A percentile compares a stretch with the other conserved stretches of the same genome.
Evolutionary conservation across 2,113 vertebrate genomes (phyloP).

Genomic region (Passer montanus): DNA sequence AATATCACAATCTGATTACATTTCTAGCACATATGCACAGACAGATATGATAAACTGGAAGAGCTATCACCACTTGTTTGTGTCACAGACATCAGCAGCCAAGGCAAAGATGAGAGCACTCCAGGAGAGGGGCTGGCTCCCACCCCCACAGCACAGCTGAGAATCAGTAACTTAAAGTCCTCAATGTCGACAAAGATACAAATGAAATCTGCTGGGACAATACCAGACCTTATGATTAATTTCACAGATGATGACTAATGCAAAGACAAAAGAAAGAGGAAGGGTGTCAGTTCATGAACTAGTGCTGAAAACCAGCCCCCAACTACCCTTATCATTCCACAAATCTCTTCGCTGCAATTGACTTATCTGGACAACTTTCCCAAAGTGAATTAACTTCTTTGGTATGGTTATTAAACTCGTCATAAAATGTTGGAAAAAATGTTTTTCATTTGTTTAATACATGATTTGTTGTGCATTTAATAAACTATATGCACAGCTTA

Average conservation of each 20-base stretch:
- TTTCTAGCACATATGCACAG: not conserved
- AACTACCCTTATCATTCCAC: not conserved
- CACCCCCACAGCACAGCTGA: rapidly evolving
- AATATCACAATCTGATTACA: not conserved
- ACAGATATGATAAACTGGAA: not conserved
- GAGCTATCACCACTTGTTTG: not conserved
- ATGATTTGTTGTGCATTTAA: not conserved
- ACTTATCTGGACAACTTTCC: not conserved
- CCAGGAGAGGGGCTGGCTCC: not conserved
- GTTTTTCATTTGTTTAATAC: not conserved
- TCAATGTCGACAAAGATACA: not conserved
- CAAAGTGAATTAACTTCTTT: not conserved
- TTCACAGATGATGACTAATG: not conserved
- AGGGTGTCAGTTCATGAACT: not conserved
- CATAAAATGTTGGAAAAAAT: not conserved
- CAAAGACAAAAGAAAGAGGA: not conserved
- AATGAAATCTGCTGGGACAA: not conserved
- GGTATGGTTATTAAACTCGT: not conserved
- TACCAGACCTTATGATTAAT: not conserved
- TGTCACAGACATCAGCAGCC: not conserved
- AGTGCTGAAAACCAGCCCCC: not conserved
- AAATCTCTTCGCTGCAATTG: not conserved
- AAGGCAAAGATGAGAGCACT: not conserved
- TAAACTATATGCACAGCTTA: not conserved
- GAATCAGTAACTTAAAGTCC: not conserved